phyloP scores from a whole-genome alignment of 2,888 invertebrate genomes.

The Scaptomyza flava region DNA sequence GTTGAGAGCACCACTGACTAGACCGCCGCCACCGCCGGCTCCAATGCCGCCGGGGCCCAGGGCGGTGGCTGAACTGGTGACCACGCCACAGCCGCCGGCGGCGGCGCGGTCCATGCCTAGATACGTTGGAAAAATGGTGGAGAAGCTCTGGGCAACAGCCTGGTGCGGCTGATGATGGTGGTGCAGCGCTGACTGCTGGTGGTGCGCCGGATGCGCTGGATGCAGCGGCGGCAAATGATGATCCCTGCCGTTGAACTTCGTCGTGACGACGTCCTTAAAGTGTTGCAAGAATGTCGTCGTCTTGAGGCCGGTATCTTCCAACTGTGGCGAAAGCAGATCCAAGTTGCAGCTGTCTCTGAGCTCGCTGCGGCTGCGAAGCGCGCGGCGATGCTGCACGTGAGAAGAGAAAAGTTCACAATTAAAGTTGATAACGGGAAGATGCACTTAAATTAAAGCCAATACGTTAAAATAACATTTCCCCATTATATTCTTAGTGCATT shows the following conservation, averaged over 20 bases:
- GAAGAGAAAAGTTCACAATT: background rate
- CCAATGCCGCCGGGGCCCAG: constrained; percentile 74
- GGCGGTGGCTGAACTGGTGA: constrained; percentile 68
- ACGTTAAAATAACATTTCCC: background rate
- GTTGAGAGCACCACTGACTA: constrained; percentile 74
- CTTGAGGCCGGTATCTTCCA: constrained; percentile 84
- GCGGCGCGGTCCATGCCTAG: constrained; percentile 83
- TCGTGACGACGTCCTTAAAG: constrained; percentile 84
- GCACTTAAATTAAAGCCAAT: background rate
- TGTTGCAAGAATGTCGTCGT: constrained; percentile 84
- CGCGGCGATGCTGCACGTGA: constrained; percentile 56
- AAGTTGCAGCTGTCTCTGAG: constrained; percentile 74
- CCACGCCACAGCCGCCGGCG: constrained; percentile 76
- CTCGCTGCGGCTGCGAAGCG: constrained; percentile 59
- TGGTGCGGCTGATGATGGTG: constrained; percentile 83
- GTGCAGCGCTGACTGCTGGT: constrained; percentile 79
- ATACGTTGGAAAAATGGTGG: constrained; percentile 84
- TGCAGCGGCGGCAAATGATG: constrained; percentile 82
- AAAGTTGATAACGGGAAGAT: background rate
- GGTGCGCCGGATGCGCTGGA: constrained; percentile 77
- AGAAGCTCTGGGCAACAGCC: constrained; percentile 83
- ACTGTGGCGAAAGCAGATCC: constrained; percentile 79
- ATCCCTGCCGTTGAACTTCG: constrained; percentile 83
- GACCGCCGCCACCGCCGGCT: constrained; percentile 54
- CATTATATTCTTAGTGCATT: background rate